A percentile compares a stretch with the other conserved stretches of the same genome.
Conservation (phyloP, 1,140 invertebrate species). For the Bombus consobrinus region DNA sequence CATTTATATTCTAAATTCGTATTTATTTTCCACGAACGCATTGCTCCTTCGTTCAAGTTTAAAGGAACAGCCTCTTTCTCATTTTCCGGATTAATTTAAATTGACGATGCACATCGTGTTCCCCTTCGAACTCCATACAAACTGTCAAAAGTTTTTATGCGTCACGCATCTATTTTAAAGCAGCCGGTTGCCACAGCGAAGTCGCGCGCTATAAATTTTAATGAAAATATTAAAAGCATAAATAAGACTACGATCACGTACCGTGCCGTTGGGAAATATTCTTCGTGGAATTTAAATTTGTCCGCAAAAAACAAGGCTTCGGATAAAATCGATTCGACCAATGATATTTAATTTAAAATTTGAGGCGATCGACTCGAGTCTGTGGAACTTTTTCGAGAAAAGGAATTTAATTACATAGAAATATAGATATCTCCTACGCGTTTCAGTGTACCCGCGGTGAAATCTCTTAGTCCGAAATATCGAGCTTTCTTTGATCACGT, state of each 20-base stretch:
- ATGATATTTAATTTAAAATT: neutral
- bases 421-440: neutral
- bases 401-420: neutral
- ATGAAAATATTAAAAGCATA: slow-evolving; percentile 35
- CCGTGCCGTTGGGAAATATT: neutral
- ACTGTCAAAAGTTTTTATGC: slow-evolving; percentile 40
- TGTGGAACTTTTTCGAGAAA: neutral
- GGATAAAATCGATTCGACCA: neutral
- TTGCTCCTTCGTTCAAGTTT: neutral
- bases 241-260: neutral
- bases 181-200: neutral
- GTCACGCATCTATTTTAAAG: slow-evolving; percentile 38
- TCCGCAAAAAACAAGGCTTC: too few species aligned
- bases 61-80: neutral
- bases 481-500: neutral
- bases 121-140: slow-evolving; percentile 31
- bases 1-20: slow-evolving; percentile 7
- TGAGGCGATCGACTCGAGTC: too few species aligned
- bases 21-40: neutral
- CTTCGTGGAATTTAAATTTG: neutral
- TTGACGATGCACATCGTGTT: slow-evolving; percentile 17
- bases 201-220: slow-evolving; percentile 32
- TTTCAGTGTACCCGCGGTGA: neutral
- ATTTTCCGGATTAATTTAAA: slow-evolving; percentile 33
- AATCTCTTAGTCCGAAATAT: neutral